These are phyloP conservation scores for Rhingia campestris DNA, from an alignment of 2,888 invertebrate species.

Conservation along the genomic window DNA sequence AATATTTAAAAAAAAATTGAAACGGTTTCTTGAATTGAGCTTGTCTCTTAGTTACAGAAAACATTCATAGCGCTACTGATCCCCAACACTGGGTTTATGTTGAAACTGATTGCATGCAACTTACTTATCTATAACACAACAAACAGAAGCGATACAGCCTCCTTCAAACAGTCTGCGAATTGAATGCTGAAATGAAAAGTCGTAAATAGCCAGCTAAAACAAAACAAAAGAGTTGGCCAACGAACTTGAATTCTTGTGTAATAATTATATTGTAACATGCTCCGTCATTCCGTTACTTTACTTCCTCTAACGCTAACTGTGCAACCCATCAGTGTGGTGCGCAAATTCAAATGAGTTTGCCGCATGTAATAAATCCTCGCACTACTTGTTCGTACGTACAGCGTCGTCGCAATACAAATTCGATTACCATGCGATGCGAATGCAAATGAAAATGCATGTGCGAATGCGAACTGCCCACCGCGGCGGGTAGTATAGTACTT, in stretches of 20 bases:
- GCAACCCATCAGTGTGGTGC: conserved; percentile 14
- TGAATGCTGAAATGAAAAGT: no score
- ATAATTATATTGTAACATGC: conserved; percentile 15
- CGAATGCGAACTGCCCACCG: not conserved
- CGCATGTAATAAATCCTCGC: conserved; percentile 10
- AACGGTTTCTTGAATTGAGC: no score
- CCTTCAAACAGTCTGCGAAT: no score
- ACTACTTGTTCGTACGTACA: not conserved
- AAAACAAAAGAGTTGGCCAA: conserved; percentile 59
- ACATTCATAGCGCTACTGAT: no score
- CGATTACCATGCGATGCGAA: conserved; percentile 47
- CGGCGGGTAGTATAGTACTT: conserved; percentile 27
- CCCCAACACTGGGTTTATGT: no score
- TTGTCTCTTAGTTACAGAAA: no score
- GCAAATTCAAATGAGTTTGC: conserved; percentile 51
- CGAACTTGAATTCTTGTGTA: conserved; percentile 43
- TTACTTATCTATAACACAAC: no score
- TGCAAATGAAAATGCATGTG: conserved; percentile 1
- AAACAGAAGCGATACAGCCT: no score
- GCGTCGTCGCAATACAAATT: conserved; percentile 14
- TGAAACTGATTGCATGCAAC: no score
- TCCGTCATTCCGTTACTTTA: conserved; percentile 31
- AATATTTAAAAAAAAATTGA: no score
- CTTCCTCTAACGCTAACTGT: conserved; percentile 17
- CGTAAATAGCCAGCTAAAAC: no score